phyloP scores from a whole-genome alignment of 2,797 vertebrate species.

The Atherinosoma microstoma region DNA sequence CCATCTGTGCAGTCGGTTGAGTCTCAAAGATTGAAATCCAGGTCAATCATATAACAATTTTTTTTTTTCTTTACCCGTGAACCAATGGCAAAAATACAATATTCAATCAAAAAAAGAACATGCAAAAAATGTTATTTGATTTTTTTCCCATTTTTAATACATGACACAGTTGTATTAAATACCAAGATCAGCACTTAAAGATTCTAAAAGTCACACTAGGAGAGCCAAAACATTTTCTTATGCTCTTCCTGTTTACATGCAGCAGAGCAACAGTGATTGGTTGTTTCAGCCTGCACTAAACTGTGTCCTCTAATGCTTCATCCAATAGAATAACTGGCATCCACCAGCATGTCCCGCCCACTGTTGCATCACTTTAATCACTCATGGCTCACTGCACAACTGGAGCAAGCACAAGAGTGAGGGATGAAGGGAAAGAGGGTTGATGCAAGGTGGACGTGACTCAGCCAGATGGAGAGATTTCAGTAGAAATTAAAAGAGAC shows the following conservation, averaged over 20 bases:
- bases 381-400: constrained; percentile 72
- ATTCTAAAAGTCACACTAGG: constrained; percentile 25
- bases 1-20: background rate
- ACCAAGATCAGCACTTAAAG: background rate
- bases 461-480: constrained; percentile 58
- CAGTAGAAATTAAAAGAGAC: constrained; percentile 35
- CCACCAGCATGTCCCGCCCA: constrained; percentile 48
- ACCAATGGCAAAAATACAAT: constrained; percentile 5
- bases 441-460: constrained; percentile 38
- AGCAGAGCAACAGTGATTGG: constrained; percentile 47
- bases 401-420: constrained; percentile 60
- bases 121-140: background rate
- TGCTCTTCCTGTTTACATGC: constrained; percentile 56
- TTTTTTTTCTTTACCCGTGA: background rate
- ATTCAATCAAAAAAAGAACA: background rate
- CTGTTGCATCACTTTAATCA: constrained; percentile 76
- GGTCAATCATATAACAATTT: background rate
- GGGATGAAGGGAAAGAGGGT: constrained; percentile 23
- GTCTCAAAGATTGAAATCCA: constrained; percentile 1
- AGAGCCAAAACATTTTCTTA: constrained; percentile 12
- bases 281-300: constrained; percentile 6
- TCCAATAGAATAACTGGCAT: constrained; percentile 62
- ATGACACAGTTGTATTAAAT: background rate
- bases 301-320: constrained; percentile 4
- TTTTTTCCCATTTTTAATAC: background rate